Conservation (phyloP, 2,113 vertebrate genomes). For the Tupaia chinensis region DNA sequence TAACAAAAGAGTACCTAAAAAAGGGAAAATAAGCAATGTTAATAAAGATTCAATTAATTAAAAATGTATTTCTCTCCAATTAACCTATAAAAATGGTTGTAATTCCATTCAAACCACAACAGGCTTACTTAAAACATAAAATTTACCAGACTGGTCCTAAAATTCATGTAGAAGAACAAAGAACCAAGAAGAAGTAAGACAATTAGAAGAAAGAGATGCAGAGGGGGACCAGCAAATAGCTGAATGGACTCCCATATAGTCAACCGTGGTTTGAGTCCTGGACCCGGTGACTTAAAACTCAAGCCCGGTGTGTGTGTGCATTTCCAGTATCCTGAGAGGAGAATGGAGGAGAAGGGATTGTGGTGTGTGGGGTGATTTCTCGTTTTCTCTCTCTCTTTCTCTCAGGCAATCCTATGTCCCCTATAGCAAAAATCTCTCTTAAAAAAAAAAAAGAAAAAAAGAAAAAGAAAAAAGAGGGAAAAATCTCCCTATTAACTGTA, state of each 20-base stretch:
- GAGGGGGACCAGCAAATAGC: background rate
- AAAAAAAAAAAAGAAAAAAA: too few relatives aligned
- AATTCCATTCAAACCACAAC: background rate
- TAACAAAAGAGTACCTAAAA: background rate
- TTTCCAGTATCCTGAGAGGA: too few relatives aligned
- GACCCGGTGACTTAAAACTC: too few relatives aligned
- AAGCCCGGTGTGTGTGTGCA: too few relatives aligned
- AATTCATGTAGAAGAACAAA: background rate
- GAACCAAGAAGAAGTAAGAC: background rate
- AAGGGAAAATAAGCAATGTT: background rate
- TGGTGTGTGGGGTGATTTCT: too few relatives aligned
- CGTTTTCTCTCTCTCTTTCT: too few relatives aligned
- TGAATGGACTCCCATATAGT: too few relatives aligned
- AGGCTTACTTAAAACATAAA: background rate
- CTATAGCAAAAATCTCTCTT: too few relatives aligned
- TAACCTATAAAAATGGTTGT: background rate
- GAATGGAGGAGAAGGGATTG: too few relatives aligned
- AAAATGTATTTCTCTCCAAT: background rate
- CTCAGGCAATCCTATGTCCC: too few relatives aligned
- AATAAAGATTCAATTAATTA: background rate
- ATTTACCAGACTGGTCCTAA: background rate
- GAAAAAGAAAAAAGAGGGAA: rapidly evolving
- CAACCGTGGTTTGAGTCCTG: too few relatives aligned
- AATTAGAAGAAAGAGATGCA: background rate
- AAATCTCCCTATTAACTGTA: background rate